Percentiles rank a stretch among this genome's conserved stretches.
Conservation (phyloP, 1,140 invertebrate species). For the Metaphire vulgaris region DNA sequence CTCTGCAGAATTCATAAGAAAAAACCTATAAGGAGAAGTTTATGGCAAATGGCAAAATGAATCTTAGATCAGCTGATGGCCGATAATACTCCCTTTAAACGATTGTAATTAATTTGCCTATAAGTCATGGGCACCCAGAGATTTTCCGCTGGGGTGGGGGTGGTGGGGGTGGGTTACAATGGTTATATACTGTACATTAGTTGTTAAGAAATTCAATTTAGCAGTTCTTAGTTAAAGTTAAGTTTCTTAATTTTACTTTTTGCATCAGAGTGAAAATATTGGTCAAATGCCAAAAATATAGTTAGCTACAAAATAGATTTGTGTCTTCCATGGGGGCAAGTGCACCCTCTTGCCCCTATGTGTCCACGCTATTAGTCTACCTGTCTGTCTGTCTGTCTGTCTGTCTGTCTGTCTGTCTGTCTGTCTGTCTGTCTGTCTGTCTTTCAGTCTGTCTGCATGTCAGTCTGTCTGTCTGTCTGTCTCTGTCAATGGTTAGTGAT, state of each 20-base stretch:
- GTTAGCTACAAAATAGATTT: neutral
- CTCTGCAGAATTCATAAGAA: neutral
- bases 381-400: conserved; percentile 1
- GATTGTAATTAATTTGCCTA: too few relatives aligned
- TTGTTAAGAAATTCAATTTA: neutral
- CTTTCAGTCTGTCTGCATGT: neutral
- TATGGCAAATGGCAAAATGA: too few relatives aligned
- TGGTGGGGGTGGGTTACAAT: too few relatives aligned
- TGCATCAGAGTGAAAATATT: neutral
- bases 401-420: neutral
- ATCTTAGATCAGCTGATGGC: too few relatives aligned
- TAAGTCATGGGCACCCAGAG: too few relatives aligned
- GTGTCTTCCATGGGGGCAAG: too few relatives aligned
- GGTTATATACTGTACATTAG: neutral
- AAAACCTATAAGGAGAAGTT: neutral
- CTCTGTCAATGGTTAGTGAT: too few relatives aligned
- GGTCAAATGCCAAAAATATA: neutral
- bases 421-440: neutral
- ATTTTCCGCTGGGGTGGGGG: too few relatives aligned
- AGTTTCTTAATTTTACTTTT: neutral
- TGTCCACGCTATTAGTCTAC: neutral
- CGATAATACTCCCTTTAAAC: too few relatives aligned
- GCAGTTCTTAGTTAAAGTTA: neutral
- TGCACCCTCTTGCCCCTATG: neutral
- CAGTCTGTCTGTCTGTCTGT: neutral